Evolutionary conservation across 2,113 vertebrate species (phyloP), one percentile per base, ranked within the genome.

Genomic region (Guaruba guarouba): DNA sequence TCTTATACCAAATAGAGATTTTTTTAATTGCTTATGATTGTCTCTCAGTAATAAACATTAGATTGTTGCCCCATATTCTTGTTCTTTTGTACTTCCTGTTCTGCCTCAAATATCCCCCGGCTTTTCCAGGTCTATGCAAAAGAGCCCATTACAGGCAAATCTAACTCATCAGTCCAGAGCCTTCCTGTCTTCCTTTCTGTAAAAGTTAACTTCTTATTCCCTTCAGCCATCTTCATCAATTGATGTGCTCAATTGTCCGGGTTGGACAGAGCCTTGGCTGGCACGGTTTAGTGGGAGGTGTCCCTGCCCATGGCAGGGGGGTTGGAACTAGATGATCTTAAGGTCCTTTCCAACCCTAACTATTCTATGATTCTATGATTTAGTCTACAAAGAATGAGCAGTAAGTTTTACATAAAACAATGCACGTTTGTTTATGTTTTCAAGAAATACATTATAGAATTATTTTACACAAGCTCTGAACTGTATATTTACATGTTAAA

Each of bases 61-160:
- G 27, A 85, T 82, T 59, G 20, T 24, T 82, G 51, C 5, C 27
- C 37, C 12, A 46, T 23, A 46, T 11, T 80, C 52, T 63, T 28
- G 35, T 19, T 43, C 44, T 86, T 93, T 75, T 63, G 37, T 7
- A 35, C 13, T 52, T 91, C 27, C 59, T 64, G 12, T 52, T 82
- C 51, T 24, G 13, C 39, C 28, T 27, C 41, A 86, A 75, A 0
- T 37, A 63, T 37, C 22, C 18, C 61, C 41, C 43, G 41, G 19
- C 20, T 83, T 81, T 90, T 75, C 41, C 57, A 81, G 48, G 75
- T 25, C 14, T 28, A 48, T 6, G 8, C 22, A 67, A 44, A 66
- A 66, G 71, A 59, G 3, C 8, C 63, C 0, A 0, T 39, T 51
- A 49, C 1, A 0, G 24, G 35, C 39, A 90, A 73, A 29, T 54